Evolutionary conservation across 2,888 invertebrate species (phyloP).

Genomic region (Nymphalis polychloros): DNA sequence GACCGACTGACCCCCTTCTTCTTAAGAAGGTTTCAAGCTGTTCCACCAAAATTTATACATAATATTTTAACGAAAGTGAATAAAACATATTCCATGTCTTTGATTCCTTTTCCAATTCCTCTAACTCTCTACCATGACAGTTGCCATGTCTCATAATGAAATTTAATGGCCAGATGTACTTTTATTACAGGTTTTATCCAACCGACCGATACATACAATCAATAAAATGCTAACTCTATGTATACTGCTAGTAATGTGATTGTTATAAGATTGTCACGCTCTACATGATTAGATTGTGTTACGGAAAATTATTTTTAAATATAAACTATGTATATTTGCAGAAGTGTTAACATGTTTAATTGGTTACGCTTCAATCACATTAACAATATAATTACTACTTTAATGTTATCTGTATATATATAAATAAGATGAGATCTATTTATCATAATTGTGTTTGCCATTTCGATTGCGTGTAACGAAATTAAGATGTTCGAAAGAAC

Average conservation of each 20-base stretch:
- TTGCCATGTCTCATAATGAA: no score
- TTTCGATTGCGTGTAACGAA: not conserved
- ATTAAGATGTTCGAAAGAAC: not conserved
- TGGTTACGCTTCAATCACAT: not conserved
- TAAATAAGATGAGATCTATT: not conserved
- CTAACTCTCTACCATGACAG: no score
- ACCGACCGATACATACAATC: no score
- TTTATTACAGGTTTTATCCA: no score
- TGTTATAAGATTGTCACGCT: constrained; percentile 11
- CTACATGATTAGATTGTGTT: not conserved
- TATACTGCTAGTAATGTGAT: not conserved
- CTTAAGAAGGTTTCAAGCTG: no score
- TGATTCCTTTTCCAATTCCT: no score
- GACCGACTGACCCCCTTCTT: no score
- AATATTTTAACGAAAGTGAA: no score
- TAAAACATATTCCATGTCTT: no score
- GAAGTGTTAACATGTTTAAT: constrained; percentile 1
- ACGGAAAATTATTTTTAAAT: not conserved
- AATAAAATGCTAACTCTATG: no score
- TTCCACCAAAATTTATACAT: no score
- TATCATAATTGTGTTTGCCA: not conserved
- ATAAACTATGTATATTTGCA: not conserved
- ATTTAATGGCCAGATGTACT: no score
- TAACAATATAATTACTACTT: constrained; percentile 6
- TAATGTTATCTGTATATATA: not conserved